These are phyloP conservation scores for Eugnorisma glareosa DNA, from an alignment of 2,888 invertebrate species.

Conservation along the genomic window DNA sequence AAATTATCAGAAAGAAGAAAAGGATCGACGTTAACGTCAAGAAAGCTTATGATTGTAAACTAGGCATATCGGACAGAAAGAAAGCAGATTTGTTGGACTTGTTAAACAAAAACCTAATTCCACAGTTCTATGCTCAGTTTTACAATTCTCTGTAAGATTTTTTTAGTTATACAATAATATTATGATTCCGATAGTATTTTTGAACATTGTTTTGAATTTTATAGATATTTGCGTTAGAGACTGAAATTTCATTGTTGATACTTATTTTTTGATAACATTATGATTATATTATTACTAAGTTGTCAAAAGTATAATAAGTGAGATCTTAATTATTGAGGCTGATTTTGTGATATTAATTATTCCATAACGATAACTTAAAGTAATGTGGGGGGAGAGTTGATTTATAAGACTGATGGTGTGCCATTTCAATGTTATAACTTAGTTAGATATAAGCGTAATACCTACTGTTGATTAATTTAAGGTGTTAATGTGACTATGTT, in stretches of 20 bases:
- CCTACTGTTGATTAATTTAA: too few species aligned
- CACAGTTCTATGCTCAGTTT: conserved; percentile 9
- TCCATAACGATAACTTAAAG: conserved; percentile 3
- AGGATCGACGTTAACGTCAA: not conserved
- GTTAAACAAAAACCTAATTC: conserved; percentile 8
- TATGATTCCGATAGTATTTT: not conserved
- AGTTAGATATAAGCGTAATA: too few species aligned
- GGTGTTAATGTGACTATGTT: too few species aligned
- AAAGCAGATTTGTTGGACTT: conserved; percentile 5
- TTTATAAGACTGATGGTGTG: conserved; percentile 5
- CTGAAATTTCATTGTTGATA: too few species aligned
- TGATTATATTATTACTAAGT: too few species aligned
- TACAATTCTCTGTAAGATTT: conserved; percentile 6
- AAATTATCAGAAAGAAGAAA: not conserved
- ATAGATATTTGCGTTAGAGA: too few species aligned
- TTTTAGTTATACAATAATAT: conserved; percentile 5
- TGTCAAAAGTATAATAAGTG: too few species aligned
- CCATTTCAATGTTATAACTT: not conserved
- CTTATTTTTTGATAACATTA: too few species aligned
- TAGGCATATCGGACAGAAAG: too few species aligned
- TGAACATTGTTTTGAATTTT: too few species aligned
- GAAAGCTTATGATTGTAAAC: too few species aligned
- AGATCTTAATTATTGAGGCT: conserved; percentile 1
- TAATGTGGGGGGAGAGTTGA: conserved; percentile 1
- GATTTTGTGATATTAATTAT: conserved; percentile 2